Evolutionary conservation across 2,113 vertebrate genomes (phyloP).

Genomic region (Ameiurus melas): DNA sequence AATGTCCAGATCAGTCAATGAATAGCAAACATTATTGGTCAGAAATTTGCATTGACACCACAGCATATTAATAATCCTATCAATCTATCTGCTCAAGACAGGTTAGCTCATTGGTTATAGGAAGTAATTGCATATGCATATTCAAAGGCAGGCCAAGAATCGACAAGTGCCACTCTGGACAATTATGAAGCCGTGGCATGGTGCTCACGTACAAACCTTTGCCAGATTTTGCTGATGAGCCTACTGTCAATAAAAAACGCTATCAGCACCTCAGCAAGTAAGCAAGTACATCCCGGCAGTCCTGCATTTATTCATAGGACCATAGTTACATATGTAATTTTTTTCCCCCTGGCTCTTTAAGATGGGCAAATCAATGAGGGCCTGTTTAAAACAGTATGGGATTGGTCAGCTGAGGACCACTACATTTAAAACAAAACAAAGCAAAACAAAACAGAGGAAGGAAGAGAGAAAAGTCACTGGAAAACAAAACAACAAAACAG

Average conservation of each 20-base stretch:
- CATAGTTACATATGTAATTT: not conserved
- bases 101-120: not conserved
- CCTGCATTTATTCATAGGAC: not conserved
- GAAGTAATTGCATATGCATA: not conserved
- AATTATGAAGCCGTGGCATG: not conserved
- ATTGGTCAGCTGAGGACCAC: not conserved
- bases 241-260: no score
- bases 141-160: not conserved
- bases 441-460: slow-evolving; percentile 6
- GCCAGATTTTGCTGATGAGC: no score
- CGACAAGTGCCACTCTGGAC: not conserved
- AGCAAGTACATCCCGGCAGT: not conserved
- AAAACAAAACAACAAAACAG: slow-evolving; percentile 60
- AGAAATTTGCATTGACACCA: not conserved
- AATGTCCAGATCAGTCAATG: not conserved
- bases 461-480: slow-evolving; percentile 9
- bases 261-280: not conserved
- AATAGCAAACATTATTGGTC: not conserved
- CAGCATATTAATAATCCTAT: not conserved
- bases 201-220: not conserved
- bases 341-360: not conserved
- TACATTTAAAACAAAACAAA: not conserved
- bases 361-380: slow-evolving; percentile 7
- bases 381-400: slow-evolving; percentile 11
- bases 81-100: not conserved